A percentile compares a stretch with the other conserved stretches of the same genome.
Conservation (phyloP, 2,888 invertebrate genomes). For the Campoletis raptor region DNA sequence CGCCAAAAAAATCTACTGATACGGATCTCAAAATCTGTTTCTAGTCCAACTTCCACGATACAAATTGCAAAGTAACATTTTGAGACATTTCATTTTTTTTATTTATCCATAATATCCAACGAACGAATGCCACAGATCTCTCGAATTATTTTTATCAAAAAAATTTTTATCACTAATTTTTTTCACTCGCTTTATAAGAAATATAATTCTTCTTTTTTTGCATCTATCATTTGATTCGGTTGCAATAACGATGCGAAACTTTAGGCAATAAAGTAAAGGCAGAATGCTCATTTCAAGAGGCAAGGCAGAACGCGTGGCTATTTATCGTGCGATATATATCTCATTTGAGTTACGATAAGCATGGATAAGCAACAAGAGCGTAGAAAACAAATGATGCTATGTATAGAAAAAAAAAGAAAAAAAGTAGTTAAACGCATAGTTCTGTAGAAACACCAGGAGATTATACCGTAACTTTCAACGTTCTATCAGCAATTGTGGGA, state of each 20-base stretch:
- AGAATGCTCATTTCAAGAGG: slow-evolving; percentile 42
- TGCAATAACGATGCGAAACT: slow-evolving; percentile 2
- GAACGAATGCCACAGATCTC: too few relatives aligned
- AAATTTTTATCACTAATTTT: too few relatives aligned
- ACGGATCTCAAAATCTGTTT: too few relatives aligned
- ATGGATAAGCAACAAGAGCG: slow-evolving; percentile 69
- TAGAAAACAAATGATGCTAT: slow-evolving; percentile 59
- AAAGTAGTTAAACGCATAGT: slow-evolving; percentile 27
- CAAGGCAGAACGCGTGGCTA: slow-evolving; percentile 13
- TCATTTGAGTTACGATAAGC: slow-evolving; percentile 57
- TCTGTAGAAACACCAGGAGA: background rate
- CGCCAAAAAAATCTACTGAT: too few relatives aligned
- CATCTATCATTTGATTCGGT: background rate
- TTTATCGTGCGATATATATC: slow-evolving; percentile 56
- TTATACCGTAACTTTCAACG: slow-evolving; percentile 47
- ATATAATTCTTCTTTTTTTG: background rate
- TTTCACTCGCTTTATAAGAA: too few relatives aligned
- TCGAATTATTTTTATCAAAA: too few relatives aligned
- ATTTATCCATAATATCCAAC: too few relatives aligned
- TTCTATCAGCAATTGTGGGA: slow-evolving; percentile 37
- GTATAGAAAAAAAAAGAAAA: slow-evolving; percentile 18
- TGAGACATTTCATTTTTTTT: too few relatives aligned
- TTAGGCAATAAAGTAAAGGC: slow-evolving; percentile 20
- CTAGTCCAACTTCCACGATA: too few relatives aligned
- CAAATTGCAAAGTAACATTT: too few relatives aligned